Conservation (phyloP, 1,140 invertebrate species). For the Battus philenor region DNA sequence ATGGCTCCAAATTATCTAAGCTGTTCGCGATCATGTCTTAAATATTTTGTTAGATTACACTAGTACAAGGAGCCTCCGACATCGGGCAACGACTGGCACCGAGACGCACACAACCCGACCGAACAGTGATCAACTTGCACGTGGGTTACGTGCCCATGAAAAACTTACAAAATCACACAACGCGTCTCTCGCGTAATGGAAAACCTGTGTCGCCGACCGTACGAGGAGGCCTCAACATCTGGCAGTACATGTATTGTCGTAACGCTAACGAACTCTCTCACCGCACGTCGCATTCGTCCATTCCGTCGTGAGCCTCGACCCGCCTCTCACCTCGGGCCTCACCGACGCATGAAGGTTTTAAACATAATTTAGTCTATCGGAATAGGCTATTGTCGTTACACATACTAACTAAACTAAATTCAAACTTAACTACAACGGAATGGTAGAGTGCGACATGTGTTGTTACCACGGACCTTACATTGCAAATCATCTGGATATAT, state of each 20-base stretch:
- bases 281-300: constrained; percentile 12
- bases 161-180: constrained; percentile 22
- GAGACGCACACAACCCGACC: constrained; percentile 6
- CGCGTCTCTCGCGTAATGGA: constrained; percentile 22
- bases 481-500: constrained; percentile 27
- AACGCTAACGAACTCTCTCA: constrained; percentile 28
- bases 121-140: constrained; percentile 4
- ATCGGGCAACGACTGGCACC: background rate
- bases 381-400: too few species aligned
- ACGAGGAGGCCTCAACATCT: constrained; percentile 24
- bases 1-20: too few species aligned
- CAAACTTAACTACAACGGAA: too few species aligned
- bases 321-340: background rate
- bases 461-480: constrained; percentile 6
- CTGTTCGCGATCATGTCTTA: too few species aligned
- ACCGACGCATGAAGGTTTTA: background rate
- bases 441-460: too few species aligned
- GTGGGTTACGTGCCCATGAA: background rate
- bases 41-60: too few species aligned
- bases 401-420: too few species aligned
- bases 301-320: background rate
- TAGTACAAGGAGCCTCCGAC: too few species aligned
- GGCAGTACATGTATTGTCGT: constrained; percentile 29
- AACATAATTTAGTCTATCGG: too few species aligned
- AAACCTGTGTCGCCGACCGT: constrained; percentile 20